A percentile compares a stretch with the other conserved stretches of the same genome.
Conservation (phyloP, 1,140 invertebrate genomes). For the Drosophila subpulchrella region DNA sequence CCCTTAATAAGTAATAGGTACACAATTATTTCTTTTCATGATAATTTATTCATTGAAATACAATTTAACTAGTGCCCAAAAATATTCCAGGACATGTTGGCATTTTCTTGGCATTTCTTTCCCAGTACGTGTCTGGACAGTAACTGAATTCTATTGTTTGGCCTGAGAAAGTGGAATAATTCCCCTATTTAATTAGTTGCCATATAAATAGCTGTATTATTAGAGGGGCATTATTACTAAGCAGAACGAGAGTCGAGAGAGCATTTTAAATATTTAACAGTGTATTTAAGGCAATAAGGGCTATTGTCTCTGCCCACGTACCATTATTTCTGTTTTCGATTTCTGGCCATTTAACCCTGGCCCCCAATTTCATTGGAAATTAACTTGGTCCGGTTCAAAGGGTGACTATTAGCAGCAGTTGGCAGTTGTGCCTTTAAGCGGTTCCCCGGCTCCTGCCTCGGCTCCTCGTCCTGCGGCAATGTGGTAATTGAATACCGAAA, state of each 20-base stretch:
- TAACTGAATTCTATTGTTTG: conserved; percentile 52
- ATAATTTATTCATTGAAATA: too few relatives aligned
- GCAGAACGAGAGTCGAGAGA: not conserved
- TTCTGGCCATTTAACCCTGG: conserved; percentile 41
- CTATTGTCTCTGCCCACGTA: conserved; percentile 20
- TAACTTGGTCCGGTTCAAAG: conserved; percentile 52
- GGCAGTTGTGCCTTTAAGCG: conserved; percentile 47
- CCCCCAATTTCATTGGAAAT: conserved; percentile 44
- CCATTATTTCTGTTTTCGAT: conserved; percentile 43
- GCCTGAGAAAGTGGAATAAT: conserved; percentile 45
- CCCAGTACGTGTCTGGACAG: conserved; percentile 16
- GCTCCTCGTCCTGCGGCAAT: conserved; percentile 15
- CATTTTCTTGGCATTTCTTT: too few relatives aligned
- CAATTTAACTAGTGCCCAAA: not conserved
- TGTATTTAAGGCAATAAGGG: conserved; percentile 14
- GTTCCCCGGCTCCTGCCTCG: not conserved
- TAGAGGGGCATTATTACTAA: conserved; percentile 31
- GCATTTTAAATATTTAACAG: conserved; percentile 45
- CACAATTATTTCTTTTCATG: too few relatives aligned
- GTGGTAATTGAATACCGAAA: conserved; percentile 76
- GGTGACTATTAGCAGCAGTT: conserved; percentile 68
- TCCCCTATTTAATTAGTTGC: conserved; percentile 37
- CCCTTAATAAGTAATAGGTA: too few relatives aligned
- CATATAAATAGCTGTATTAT: conserved; percentile 70
- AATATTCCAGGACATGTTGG: not conserved